phyloP scores from a whole-genome alignment of 2,888 invertebrate species.

The Mellilla xanthometata region DNA sequence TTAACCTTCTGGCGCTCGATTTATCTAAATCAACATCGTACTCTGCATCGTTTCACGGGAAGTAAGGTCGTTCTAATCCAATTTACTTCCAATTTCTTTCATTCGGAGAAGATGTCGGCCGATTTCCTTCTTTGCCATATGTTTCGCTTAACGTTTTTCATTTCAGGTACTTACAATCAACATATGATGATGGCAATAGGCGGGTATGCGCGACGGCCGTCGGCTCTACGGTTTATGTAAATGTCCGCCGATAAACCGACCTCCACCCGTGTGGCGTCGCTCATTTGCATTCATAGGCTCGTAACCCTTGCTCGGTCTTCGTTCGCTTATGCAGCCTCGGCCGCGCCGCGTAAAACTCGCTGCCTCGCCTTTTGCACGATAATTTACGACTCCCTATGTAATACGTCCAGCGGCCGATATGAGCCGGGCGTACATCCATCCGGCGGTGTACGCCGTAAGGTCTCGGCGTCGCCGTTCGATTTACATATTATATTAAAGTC shows the following conservation, averaged over 20 bases:
- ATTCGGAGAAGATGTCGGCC: constrained; percentile 20
- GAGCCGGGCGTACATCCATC: constrained; percentile 66
- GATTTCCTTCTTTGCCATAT: constrained; percentile 6
- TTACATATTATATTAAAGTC: constrained; percentile 82
- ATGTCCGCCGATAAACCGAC: constrained; percentile 73
- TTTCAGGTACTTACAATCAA: constrained; percentile 55
- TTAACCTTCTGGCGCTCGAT: constrained; percentile 33
- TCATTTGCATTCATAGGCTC: constrained; percentile 83
- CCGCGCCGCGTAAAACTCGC: constrained; percentile 68
- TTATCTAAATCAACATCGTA: constrained; percentile 33
- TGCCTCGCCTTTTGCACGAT: constrained; percentile 73
- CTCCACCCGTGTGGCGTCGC: constrained; percentile 63
- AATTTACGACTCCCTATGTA: constrained; percentile 78
- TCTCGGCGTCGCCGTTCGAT: constrained; percentile 74
- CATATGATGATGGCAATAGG: constrained; percentile 58
- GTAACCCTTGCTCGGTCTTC: constrained; percentile 76
- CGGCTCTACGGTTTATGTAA: constrained; percentile 73
- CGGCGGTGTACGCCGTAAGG: constrained; percentile 60
- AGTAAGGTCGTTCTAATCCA: constrained; percentile 24
- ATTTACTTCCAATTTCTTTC: constrained; percentile 26
- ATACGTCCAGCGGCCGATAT: constrained; percentile 73
- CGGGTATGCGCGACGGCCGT: constrained; percentile 59
- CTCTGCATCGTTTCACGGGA: constrained; percentile 25
- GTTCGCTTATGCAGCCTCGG: constrained; percentile 62
- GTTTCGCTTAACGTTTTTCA: constrained; percentile 36